A percentile compares a stretch with the other conserved stretches of the same genome.
These are phyloP conservation scores for Caenorhabditis imperialis DNA, from an alignment of 2,888 invertebrate genomes.

Conservation along the genomic window DNA sequence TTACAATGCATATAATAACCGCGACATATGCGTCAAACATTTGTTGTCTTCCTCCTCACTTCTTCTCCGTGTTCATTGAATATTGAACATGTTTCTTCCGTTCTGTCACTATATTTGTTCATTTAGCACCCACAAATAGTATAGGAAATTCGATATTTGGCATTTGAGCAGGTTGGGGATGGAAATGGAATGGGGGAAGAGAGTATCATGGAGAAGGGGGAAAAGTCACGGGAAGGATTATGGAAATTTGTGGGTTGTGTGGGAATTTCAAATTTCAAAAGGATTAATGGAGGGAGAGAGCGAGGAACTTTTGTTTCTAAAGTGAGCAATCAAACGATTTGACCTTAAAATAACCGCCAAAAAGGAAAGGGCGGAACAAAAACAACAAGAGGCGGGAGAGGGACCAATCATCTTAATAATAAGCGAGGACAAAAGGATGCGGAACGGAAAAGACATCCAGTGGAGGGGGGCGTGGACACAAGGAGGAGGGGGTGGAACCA, in stretches of 20 bases:
- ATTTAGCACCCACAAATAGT: neutral
- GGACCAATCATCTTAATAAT: too few species aligned
- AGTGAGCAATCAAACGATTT: too few species aligned
- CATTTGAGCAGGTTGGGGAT: slow-evolving; percentile 2
- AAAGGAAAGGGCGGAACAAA: too few species aligned
- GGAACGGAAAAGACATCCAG: slow-evolving; percentile 18
- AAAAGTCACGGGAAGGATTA: neutral
- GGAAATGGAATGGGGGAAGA: neutral
- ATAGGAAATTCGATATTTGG: slow-evolving; percentile 26
- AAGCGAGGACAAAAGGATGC: too few species aligned
- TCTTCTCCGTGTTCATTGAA: slow-evolving; percentile 46
- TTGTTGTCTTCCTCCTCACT: slow-evolving; percentile 7
- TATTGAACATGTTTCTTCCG: slow-evolving; percentile 38
- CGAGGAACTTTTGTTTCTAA: too few species aligned
- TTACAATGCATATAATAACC: slow-evolving; percentile 40
- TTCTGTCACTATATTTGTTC: slow-evolving; percentile 38
- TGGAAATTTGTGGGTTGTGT: neutral
- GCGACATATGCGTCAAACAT: slow-evolving; percentile 55
- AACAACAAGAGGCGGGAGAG: too few species aligned
- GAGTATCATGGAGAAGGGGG: slow-evolving; percentile 20
- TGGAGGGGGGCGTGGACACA: slow-evolving; percentile 8
- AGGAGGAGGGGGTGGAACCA: neutral
- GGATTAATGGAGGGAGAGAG: too few species aligned
- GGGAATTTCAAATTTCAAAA: too few species aligned
- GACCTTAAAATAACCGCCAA: too few species aligned